Conservation (phyloP, 2,797 vertebrate species). For the Phoebastria nigripes region DNA sequence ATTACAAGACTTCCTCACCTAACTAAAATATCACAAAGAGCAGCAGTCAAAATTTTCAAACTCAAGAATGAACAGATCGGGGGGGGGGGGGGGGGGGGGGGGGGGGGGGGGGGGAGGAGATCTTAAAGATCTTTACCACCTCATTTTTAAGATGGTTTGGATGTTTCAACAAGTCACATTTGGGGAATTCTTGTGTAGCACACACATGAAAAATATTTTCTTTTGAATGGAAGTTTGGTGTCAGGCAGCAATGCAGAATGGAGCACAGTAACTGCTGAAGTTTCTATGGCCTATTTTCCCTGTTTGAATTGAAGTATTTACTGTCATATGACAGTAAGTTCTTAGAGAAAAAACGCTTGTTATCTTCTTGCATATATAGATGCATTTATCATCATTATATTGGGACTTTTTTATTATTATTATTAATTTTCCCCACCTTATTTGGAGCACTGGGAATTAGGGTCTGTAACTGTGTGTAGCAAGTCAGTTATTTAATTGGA, state of each 20-base stretch:
- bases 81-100: accelerated
- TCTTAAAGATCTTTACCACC: not conserved
- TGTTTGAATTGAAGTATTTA: not conserved
- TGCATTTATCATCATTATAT: not conserved
- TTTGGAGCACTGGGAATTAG: not conserved
- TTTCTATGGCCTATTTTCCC: not conserved
- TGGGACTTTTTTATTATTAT: not conserved
- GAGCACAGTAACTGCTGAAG: not conserved
- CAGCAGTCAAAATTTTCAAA: not conserved
- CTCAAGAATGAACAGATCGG: not conserved
- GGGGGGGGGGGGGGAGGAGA: accelerated
- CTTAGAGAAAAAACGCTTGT: not conserved
- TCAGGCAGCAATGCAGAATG: not conserved
- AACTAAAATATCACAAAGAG: not conserved
- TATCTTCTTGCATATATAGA: not conserved
- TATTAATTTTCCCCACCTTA: not conserved
- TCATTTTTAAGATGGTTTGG: not conserved
- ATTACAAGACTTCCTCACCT: not conserved
- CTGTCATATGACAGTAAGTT: not conserved
- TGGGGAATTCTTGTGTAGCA: not conserved
- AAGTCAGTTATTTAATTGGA: not conserved
- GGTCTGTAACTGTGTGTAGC: not conserved
- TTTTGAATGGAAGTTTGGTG: not conserved
- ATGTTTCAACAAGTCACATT: not conserved
- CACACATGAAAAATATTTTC: not conserved